A percentile compares a stretch with the other conserved stretches of the same genome.
phyloP scores from a whole-genome alignment of 1,140 invertebrate species.

The Armadillidium nasatum region DNA sequence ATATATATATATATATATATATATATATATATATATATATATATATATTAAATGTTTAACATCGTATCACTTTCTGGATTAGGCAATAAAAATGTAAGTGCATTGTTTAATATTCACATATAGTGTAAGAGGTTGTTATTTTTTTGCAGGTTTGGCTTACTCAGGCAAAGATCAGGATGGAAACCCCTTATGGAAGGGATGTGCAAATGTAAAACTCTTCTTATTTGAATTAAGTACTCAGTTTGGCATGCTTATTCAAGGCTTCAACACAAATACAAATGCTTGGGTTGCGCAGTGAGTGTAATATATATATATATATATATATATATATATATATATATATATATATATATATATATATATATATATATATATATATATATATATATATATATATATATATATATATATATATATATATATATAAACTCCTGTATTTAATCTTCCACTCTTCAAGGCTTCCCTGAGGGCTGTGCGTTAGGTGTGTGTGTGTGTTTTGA shows the following conservation, averaged over 20 bases:
- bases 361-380: background rate
- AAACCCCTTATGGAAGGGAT: slow-evolving; percentile 68
- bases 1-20: no score
- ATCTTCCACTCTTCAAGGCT: no score
- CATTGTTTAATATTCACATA: no score
- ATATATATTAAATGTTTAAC: no score
- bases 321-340: slow-evolving; percentile 19
- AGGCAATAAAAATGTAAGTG: no score
- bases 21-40: no score
- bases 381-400: background rate
- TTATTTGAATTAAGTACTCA: slow-evolving; percentile 71
- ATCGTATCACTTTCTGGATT: no score
- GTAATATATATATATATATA: no score
- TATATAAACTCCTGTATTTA: no score
- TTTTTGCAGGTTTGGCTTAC: slow-evolving; percentile 65
- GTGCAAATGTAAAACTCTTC: slow-evolving; percentile 73
- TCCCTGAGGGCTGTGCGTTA: no score
- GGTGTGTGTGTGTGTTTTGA: no score
- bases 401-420: slow-evolving; percentile 20
- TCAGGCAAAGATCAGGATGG: slow-evolving; percentile 64
- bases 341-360: background rate
- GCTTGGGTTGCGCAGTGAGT: slow-evolving; percentile 76
- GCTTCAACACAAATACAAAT: slow-evolving; percentile 93
- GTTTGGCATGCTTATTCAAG: slow-evolving; percentile 70
- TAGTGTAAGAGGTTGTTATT: no score